Percentiles rank a stretch among this genome's conserved stretches.
phyloP scores from a whole-genome alignment of 2,797 vertebrate species.

The Arnoldichthys spilopterus region DNA sequence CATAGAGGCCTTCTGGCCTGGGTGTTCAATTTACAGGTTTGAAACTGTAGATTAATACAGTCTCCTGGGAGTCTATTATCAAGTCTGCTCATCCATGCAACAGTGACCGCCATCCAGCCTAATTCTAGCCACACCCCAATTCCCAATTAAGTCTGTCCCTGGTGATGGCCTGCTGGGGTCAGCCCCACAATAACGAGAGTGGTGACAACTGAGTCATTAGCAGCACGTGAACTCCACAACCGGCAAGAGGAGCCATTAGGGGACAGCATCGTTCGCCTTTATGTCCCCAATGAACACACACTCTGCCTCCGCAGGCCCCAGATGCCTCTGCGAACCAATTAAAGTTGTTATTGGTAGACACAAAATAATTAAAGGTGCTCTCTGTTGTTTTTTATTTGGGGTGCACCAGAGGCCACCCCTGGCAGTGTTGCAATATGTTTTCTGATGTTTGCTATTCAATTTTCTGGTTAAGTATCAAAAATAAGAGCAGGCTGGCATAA shows the following conservation, averaged over 20 bases:
- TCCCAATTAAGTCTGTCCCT: slow-evolving; percentile 84
- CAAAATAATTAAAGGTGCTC: slow-evolving; percentile 77
- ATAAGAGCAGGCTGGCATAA: slow-evolving; percentile 58
- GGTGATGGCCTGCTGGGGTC: slow-evolving; percentile 66
- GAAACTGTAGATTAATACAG: slow-evolving; percentile 82
- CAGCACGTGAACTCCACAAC: slow-evolving; percentile 62
- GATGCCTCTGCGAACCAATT: slow-evolving; percentile 76
- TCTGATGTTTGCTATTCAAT: slow-evolving; percentile 71
- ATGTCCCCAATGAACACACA: slow-evolving; percentile 73
- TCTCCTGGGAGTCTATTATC: slow-evolving; percentile 79
- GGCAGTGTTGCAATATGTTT: slow-evolving; percentile 71
- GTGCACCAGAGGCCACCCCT: slow-evolving; percentile 55
- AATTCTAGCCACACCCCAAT: slow-evolving; percentile 79
- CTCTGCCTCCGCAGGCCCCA: slow-evolving; percentile 66
- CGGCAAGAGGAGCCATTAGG: slow-evolving; percentile 64
- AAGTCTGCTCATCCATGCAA: slow-evolving; percentile 76
- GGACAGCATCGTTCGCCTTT: slow-evolving; percentile 71
- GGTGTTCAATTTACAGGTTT: slow-evolving; percentile 76
- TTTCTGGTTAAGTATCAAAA: slow-evolving; percentile 69
- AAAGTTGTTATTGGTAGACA: slow-evolving; percentile 76
- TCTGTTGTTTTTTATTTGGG: slow-evolving; percentile 74
- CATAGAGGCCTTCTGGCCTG: slow-evolving; percentile 50
- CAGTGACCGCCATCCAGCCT: slow-evolving; percentile 78
- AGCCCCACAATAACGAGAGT: slow-evolving; percentile 59
- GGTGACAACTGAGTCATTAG: slow-evolving; percentile 74